Percentiles rank a stretch among this genome's conserved stretches.
Conservation (phyloP, 1,140 invertebrate species). For the Drosophila virilis region DNA sequence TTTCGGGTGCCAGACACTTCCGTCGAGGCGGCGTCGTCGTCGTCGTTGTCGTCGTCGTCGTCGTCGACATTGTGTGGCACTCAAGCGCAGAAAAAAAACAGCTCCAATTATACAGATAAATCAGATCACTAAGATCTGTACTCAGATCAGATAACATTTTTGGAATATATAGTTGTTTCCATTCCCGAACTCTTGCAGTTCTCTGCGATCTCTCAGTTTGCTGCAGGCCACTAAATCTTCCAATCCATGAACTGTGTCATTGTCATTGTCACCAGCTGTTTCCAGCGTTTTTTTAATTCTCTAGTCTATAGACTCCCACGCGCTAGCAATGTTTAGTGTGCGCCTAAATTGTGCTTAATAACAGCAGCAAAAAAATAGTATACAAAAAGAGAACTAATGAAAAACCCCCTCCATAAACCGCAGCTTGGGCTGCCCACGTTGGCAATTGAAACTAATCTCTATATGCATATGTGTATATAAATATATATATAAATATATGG, state of each 20-base stretch:
- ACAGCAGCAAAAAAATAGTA: conserved; percentile 26
- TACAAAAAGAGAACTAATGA: conserved; percentile 32
- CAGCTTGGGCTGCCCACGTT: conserved; percentile 31
- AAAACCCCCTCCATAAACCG: conserved; percentile 16
- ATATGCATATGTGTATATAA: conserved; percentile 1
- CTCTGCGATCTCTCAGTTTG: neutral
- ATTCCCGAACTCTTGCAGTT: neutral
- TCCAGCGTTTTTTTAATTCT: conserved; percentile 6
- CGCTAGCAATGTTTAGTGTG: conserved; percentile 10
- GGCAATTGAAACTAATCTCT: conserved; percentile 75
- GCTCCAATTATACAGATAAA: conserved; percentile 5
- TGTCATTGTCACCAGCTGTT: conserved; percentile 38
- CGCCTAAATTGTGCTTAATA: conserved; percentile 62
- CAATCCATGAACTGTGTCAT: neutral
- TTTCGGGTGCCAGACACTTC: conserved; percentile 67
- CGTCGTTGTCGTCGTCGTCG: neutral
- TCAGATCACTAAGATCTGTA: neutral
- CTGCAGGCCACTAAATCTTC: conserved; percentile 5
- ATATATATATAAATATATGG: conserved; percentile 3
- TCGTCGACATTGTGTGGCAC: conserved; percentile 12
- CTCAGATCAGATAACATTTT: too few relatives aligned
- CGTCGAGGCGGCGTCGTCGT: conserved; percentile 16
- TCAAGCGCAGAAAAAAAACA: conserved; percentile 18
- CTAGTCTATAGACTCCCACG: neutral
- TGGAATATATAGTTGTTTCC: neutral